These are phyloP conservation scores for Gymnoscopelus microlampas DNA, from an alignment of 2,797 vertebrate species.

Conservation along the genomic window DNA sequence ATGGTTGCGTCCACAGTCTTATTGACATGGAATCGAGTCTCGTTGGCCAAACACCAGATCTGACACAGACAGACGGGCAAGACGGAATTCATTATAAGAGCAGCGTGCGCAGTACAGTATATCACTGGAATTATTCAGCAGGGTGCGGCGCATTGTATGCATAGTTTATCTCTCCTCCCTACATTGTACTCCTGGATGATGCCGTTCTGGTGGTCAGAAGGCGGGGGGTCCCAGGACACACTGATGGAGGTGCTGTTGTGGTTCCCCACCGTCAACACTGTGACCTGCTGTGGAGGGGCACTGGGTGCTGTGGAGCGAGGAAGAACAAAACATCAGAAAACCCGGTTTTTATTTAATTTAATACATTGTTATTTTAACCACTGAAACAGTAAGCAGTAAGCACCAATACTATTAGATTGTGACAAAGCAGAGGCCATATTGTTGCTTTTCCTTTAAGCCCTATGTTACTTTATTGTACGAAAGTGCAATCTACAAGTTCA, in stretches of 20 bases:
- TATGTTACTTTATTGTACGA: no score
- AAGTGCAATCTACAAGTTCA: no score
- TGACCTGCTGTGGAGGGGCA: conserved; percentile 96
- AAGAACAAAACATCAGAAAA: conserved; percentile 5
- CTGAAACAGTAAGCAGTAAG: no score
- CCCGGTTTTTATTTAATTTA: neutral
- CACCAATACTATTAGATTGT: no score
- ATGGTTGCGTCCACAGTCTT: conserved; percentile 97
- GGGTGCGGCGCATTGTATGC: conserved; percentile 3
- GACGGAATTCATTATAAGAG: conserved; percentile 42
- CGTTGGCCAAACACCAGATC: conserved; percentile 99
- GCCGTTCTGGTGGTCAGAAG: conserved; percentile 95
- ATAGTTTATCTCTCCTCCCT: neutral
- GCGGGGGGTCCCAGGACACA: conserved; percentile 98
- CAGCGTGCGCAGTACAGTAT: conserved; percentile 5
- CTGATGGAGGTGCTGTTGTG: conserved; percentile 98
- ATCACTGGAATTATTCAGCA: conserved; percentile 39
- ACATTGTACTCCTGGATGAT: conserved; percentile 99
- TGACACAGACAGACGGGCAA: conserved; percentile 68
- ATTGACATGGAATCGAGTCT: conserved; percentile 96
- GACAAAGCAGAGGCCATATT: no score
- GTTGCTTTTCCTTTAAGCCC: no score
- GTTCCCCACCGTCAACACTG: conserved; percentile 92
- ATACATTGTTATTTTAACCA: conserved; percentile 6
- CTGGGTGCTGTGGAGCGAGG: conserved; percentile 86